Conservation (phyloP, 2,113 vertebrate species). For the Erythrolamprus reginae region DNA sequence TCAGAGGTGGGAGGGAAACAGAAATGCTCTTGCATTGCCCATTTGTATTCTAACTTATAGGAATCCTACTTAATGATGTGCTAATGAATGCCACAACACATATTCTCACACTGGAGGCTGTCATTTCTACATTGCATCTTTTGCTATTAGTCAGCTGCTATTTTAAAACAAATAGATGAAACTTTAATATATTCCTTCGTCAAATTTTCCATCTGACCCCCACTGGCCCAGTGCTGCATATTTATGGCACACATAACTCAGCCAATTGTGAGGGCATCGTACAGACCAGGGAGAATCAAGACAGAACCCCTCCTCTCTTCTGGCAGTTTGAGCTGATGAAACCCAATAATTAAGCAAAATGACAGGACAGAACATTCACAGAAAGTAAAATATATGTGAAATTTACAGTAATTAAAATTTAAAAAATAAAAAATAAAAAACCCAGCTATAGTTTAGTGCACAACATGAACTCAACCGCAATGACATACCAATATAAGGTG, state of each 20-base stretch:
- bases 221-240: constrained; percentile 18
- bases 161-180: constrained; percentile 26
- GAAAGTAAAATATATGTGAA: neutral
- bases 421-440: too few species aligned
- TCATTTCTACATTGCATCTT: constrained; percentile 1
- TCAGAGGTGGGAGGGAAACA: neutral
- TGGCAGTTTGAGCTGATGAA: constrained; percentile 39
- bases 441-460: neutral
- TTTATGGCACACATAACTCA: constrained; percentile 15
- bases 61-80: constrained; percentile 10
- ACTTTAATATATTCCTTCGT: constrained; percentile 25
- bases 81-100: constrained; percentile 26
- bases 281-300: constrained; percentile 28
- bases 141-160: constrained; percentile 26
- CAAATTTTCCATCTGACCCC: constrained; percentile 25
- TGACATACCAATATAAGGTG: neutral
- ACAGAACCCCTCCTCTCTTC: constrained; percentile 45
- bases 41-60: constrained; percentile 11
- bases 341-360: neutral
- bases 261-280: neutral
- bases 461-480: neutral
- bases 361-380: neutral
- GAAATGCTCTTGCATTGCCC: neutral
- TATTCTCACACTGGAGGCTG: constrained; percentile 12
- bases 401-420: neutral